Percentiles rank a stretch among this genome's conserved stretches.
Evolutionary conservation across 2,113 vertebrate genomes (phyloP).

Genomic region (Oreochromis aureus): DNA sequence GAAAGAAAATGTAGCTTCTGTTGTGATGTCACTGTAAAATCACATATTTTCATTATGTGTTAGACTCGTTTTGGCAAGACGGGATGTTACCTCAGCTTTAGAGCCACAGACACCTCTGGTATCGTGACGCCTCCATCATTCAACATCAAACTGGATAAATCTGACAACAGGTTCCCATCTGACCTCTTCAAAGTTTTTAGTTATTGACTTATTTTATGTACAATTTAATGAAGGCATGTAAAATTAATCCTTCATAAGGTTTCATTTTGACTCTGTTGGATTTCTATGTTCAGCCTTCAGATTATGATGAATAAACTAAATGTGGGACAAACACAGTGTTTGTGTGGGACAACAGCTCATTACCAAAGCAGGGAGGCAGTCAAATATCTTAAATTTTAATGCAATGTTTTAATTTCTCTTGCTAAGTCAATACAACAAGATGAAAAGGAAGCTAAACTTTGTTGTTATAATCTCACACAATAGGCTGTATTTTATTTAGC

Average conservation of each 20-base stretch:
- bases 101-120: background rate
- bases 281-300: background rate
- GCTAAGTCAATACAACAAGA: background rate
- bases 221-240: no score
- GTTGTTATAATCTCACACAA: background rate
- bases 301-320: background rate
- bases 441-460: background rate
- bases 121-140: background rate
- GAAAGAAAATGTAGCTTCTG: no score
- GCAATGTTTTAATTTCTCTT: background rate
- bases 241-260: no score
- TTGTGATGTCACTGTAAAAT: background rate
- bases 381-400: background rate
- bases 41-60: background rate
- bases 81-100: background rate
- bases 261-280: background rate
- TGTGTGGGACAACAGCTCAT: background rate
- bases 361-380: background rate
- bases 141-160: background rate
- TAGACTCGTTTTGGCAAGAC: background rate
- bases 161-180: background rate
- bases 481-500: no score
- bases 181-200: background rate
- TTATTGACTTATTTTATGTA: no score
- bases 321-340: background rate